phyloP scores from a whole-genome alignment of 1,140 invertebrate genomes.

The Drosophila funebris region DNA sequence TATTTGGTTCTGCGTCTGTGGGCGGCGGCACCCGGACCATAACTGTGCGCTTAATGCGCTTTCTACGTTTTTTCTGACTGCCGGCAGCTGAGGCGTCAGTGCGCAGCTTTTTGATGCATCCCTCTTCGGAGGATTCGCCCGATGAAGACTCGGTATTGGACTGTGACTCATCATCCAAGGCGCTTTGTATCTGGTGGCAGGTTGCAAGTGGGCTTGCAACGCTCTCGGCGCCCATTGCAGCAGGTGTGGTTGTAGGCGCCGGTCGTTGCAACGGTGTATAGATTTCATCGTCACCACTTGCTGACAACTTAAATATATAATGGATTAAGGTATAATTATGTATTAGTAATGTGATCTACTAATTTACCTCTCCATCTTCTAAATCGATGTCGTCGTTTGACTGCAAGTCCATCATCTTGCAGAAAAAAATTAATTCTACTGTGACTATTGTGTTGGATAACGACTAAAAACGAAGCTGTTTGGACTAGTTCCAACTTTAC shows the following conservation, averaged over 20 bases:
- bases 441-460: constrained; percentile 44
- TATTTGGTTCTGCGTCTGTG: constrained; percentile 72
- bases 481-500: constrained; percentile 7
- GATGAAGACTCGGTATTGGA: constrained; percentile 67
- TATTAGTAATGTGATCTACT: background rate
- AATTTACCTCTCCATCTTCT: constrained; percentile 84
- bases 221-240: constrained; percentile 33
- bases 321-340: background rate
- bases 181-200: constrained; percentile 63
- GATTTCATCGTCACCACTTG: constrained; percentile 68
- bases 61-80: constrained; percentile 53
- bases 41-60: constrained; percentile 82
- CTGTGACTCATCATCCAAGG: constrained; percentile 64
- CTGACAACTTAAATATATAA: constrained; percentile 54
- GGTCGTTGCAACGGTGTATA: constrained; percentile 85
- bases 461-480: constrained; percentile 19
- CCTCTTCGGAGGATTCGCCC: constrained; percentile 70
- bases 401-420: constrained; percentile 74
- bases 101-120: constrained; percentile 74
- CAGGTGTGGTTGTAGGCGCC: constrained; percentile 34
- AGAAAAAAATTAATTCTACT: constrained; percentile 57
- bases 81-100: constrained; percentile 50
- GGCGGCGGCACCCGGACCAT: constrained; percentile 84
- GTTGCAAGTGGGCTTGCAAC: constrained; percentile 50
- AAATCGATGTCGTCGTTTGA: constrained; percentile 70